These are phyloP conservation scores for Neodiprion pinetum DNA, from an alignment of 1,140 invertebrate genomes.

Conservation along the genomic window DNA sequence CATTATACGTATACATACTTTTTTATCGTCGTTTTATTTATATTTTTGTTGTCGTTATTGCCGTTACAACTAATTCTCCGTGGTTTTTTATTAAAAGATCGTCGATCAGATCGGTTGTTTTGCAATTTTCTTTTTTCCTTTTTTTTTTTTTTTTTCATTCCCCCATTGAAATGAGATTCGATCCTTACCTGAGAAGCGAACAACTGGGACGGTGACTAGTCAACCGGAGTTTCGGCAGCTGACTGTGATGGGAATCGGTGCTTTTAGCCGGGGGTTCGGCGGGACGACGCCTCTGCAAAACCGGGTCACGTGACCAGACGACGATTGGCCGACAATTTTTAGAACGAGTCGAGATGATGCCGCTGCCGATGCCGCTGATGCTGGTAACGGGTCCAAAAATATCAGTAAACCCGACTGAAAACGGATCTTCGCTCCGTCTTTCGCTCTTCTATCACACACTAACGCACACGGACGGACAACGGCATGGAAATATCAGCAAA, in stretches of 20 bases:
- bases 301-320: too few relatives aligned
- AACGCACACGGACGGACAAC: not conserved
- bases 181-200: constrained; percentile 52
- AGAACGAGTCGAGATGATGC: constrained; percentile 42
- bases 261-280: constrained; percentile 37
- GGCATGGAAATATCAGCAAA: too few relatives aligned
- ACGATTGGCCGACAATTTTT: constrained; percentile 53
- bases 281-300: constrained; percentile 29
- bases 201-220: constrained; percentile 58
- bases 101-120: too few relatives aligned
- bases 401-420: constrained; percentile 53
- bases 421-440: constrained; percentile 41
- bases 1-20: too few relatives aligned
- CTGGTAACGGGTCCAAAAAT: constrained; percentile 51
- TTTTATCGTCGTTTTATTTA: too few relatives aligned
- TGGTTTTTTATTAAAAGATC: too few relatives aligned
- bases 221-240: constrained; percentile 63
- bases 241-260: constrained; percentile 57
- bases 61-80: too few relatives aligned
- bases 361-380: constrained; percentile 26
- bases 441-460: not conserved
- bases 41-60: too few relatives aligned
- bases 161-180: not conserved
- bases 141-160: not conserved
- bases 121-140: too few relatives aligned